Percentiles rank a stretch among this genome's conserved stretches.
These are phyloP conservation scores for Drosophila birchii DNA, from an alignment of 2,888 invertebrate genomes.

Conservation along the genomic window DNA sequence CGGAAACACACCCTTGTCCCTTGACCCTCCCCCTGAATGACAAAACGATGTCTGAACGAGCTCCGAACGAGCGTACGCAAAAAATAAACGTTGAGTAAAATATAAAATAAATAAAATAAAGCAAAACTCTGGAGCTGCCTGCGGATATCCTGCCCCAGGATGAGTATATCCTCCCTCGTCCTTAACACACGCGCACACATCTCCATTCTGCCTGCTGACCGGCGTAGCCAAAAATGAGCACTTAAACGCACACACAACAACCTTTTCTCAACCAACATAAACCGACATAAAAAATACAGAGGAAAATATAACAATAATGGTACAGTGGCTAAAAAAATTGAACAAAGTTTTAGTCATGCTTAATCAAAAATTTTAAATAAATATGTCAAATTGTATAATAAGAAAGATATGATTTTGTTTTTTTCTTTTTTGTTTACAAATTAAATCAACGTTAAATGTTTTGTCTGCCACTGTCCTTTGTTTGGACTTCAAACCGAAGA, in stretches of 20 bases:
- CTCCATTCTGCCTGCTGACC: constrained; percentile 56
- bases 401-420: neutral
- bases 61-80: constrained; percentile 60
- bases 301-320: constrained; percentile 29
- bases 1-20: constrained; percentile 12
- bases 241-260: constrained; percentile 50
- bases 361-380: neutral
- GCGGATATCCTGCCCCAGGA: constrained; percentile 7
- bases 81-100: constrained; percentile 65
- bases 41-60: constrained; percentile 77
- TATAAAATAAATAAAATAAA: constrained; percentile 61
- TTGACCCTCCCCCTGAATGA: constrained; percentile 53
- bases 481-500: constrained; percentile 20
- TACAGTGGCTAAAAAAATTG: constrained; percentile 48
- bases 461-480: neutral
- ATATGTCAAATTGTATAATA: neutral
- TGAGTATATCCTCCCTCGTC: constrained; percentile 25
- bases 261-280: constrained; percentile 14
- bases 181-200: constrained; percentile 30
- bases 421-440: too few species aligned
- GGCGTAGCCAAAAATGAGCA: constrained; percentile 55
- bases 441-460: neutral
- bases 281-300: neutral
- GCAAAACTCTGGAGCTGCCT: constrained; percentile 33
- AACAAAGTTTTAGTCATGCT: too few species aligned